These are phyloP conservation scores for Temnothorax ravouxi DNA, from an alignment of 2,888 invertebrate genomes.

Conservation along the genomic window DNA sequence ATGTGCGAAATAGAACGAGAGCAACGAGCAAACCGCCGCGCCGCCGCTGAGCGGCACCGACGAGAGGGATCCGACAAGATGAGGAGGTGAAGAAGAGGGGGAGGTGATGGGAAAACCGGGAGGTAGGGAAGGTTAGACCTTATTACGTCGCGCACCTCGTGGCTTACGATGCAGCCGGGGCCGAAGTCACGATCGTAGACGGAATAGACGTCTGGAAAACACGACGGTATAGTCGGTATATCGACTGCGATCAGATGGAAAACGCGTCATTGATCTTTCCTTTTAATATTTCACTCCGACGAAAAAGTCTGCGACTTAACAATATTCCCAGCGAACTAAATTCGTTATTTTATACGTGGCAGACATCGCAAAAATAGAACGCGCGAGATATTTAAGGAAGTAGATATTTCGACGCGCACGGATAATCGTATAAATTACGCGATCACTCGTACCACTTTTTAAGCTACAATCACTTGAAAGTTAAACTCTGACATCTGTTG, in stretches of 20 bases:
- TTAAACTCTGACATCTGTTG: not conserved
- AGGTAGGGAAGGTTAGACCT: slow-evolving; percentile 65
- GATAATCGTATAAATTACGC: not conserved
- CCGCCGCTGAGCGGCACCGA: slow-evolving; percentile 34
- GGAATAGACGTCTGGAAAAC: slow-evolving; percentile 34
- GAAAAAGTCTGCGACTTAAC: not conserved
- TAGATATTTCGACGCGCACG: not conserved
- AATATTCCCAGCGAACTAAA: not conserved
- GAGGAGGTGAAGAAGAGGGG: slow-evolving; percentile 17
- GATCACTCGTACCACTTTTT: not conserved
- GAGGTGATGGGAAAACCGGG: slow-evolving; percentile 49
- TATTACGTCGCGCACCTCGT: slow-evolving; percentile 61
- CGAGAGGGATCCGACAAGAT: slow-evolving; percentile 46
- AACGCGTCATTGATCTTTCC: too few relatives aligned
- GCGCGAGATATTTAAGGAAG: not conserved
- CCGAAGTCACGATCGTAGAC: slow-evolving; percentile 43
- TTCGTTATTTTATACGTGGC: not conserved
- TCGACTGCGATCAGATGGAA: slow-evolving; percentile 26
- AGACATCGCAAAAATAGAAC: not conserved
- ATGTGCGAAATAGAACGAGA: slow-evolving; percentile 62
- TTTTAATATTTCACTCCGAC: not conserved
- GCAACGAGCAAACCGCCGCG: slow-evolving; percentile 52
- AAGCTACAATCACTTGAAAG: not conserved
- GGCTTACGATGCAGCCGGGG: slow-evolving; percentile 54
- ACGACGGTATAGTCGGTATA: not conserved